phyloP scores from a whole-genome alignment of 2,888 invertebrate genomes.

The Drosophila neotestacea region DNA sequence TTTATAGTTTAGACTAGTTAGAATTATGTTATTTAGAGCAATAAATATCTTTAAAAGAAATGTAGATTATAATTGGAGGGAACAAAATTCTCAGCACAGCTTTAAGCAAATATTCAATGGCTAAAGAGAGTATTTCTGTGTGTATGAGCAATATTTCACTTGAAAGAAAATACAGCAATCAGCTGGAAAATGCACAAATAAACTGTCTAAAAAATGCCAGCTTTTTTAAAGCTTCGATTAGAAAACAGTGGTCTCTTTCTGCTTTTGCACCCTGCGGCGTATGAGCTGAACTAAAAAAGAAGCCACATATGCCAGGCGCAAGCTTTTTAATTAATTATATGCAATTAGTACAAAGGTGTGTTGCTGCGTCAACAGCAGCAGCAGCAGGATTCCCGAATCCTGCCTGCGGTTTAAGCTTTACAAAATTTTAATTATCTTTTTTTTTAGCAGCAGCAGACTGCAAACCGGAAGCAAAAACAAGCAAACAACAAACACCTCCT shows the following conservation, averaged over 20 bases:
- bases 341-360: conserved; percentile 16
- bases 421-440: conserved; percentile 47
- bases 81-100: too few species aligned
- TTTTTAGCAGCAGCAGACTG: conserved; percentile 6
- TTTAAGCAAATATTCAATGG: too few species aligned
- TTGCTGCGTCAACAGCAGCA: conserved; percentile 6
- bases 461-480: conserved; percentile 15
- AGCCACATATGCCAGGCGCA: conserved; percentile 3
- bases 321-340: conserved; percentile 44
- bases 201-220: not conserved
- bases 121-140: too few species aligned
- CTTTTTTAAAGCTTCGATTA: not conserved
- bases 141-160: too few species aligned
- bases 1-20: not conserved
- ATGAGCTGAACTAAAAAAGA: not conserved
- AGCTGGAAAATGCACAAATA: too few species aligned
- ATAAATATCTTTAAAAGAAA: too few species aligned
- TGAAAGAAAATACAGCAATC: too few species aligned
- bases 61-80: too few species aligned
- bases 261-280: not conserved
- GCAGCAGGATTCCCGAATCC: conserved; percentile 1
- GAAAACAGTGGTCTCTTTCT: not conserved
- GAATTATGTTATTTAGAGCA: too few species aligned
- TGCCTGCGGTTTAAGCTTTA: conserved; percentile 7
- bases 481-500: conserved; percentile 15